Percentiles rank a stretch among this genome's conserved stretches.
Conservation (phyloP, 2,797 vertebrate genomes). For the Oophaga sylvatica region DNA sequence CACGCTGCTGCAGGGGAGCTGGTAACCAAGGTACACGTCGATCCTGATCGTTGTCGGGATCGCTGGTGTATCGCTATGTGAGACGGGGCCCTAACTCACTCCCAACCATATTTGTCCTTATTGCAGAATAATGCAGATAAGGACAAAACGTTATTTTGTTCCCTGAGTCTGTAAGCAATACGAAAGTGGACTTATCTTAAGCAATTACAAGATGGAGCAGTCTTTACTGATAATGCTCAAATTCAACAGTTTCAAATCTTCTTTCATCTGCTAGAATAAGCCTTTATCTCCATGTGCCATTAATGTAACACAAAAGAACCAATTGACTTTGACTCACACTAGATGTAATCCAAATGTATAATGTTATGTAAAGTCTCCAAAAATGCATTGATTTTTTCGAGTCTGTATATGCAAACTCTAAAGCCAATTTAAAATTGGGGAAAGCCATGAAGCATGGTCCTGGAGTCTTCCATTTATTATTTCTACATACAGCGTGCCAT, state of each 20-base stretch:
- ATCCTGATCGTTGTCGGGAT: too few relatives aligned
- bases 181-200: conserved; percentile 40
- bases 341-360: conserved; percentile 40
- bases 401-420: background rate
- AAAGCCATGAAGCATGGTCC: background rate
- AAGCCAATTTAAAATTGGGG: background rate
- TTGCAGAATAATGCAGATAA: background rate
- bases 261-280: conserved; percentile 49
- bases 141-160: conserved; percentile 16
- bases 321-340: conserved; percentile 37
- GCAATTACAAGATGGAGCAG: conserved; percentile 49
- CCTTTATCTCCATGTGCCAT: conserved; percentile 53
- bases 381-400: background rate
- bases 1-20: too few relatives aligned
- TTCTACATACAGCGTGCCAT: background rate
- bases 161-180: conserved; percentile 14
- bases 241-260: conserved; percentile 52
- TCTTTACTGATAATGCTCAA: conserved; percentile 49
- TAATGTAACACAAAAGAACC: conserved; percentile 50
- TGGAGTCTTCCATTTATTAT: background rate
- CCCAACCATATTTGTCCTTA: background rate
- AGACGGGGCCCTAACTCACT: too few relatives aligned
- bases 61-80: too few relatives aligned
- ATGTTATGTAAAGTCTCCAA: conserved; percentile 38
- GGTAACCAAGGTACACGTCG: too few relatives aligned